Evolutionary conservation across 2,797 vertebrate genomes (phyloP), one percentile per base, ranked within the genome.

Genomic region (Carapus acus): DNA sequence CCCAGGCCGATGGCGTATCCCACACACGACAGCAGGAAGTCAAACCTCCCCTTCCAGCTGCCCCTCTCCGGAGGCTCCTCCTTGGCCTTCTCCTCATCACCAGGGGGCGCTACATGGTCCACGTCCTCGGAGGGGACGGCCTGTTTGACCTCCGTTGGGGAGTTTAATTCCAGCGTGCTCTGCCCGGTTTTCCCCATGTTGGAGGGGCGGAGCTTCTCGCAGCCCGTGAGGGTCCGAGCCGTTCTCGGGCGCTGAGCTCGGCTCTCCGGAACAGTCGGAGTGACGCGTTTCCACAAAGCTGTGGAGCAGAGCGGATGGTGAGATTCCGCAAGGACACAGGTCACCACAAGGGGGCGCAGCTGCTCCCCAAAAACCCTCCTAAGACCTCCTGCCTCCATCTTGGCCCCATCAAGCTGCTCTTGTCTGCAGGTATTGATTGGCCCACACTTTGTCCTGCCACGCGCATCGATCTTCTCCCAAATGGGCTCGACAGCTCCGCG

Each of bases 21-120:
- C 39, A 94, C 86, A 1, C 93, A 96, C 6, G 93, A 96, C 57
- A 96, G 80, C 62, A 96, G 71, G 76, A 96, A 96, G 69, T 96
- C 93, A 67, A 94, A 94, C 66, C 81, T 92, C n/a, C 93, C 93
- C 72, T 96, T 94, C 93, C 92, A 96, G 62, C 89, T 85, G 1
- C 93, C 92, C 62, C 93, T 83, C 5, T 93, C 90, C 0, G 90
- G 91, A 1, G 75, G 62, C 37, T 85, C 79, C 47, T 87, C 87
- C 41, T 82, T 78, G 36, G 86, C 77, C 66, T 83, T 86, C 6
- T 78, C 66, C 33, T 68, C 54, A 3, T 71, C 56, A 0, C 16
- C 60, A 29, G 78, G 62, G 27, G 76, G 42, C 6, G 36, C 69
- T 0, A 57, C 78, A 0, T 46, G 49, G 17, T 79, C 67, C 43